Evolutionary conservation across 2,888 invertebrate genomes (phyloP), one percentile per base, ranked within the genome.

Genomic region (Trissonchulus latispiculum): DNA sequence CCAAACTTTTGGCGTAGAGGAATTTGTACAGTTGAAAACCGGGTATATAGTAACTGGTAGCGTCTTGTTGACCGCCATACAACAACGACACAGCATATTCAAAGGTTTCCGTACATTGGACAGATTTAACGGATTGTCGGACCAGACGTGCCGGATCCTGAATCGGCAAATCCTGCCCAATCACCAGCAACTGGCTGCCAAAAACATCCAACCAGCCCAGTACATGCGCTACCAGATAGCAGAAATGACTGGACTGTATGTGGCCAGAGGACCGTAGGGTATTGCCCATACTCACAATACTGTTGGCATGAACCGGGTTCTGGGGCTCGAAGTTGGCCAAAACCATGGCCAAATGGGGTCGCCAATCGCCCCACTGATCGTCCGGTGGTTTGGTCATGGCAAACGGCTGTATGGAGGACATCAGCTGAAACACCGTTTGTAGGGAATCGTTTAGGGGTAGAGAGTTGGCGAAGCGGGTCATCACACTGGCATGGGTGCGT

Each of bases 291-390:
- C 31, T 31, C 28, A 72, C 3, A 28, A 72, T 3, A 23, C 28
- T 70, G 3, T 2, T 29, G 2, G 15, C 8, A 8, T 31, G 67
- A 28, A 72, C n/a, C 33, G 1, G 3, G 31, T 69, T 72, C 2
- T 2, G 32, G 2, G 64, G 87, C 18, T 90, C 88, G 23, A 90
- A 88, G 79, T 86, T 87, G 75, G 95, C 90, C 72, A 97, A 87
- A 79, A 99, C 89, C 89, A 97, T 93, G 75, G 97, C 95, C 73
- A 95, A 88, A 86, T 99, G 97, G 32, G 95, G 92, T 76, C 94
- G 88, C 97, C 97, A 99, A 85, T 95, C 95, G 73, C 86, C 87
- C 84, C 86, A 87, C 68, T 84, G 83, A 75, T 87, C 86, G 62
- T 35, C 61, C 3, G 61, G 64, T 2, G 8, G 28, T 48, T 29